phyloP scores from a whole-genome alignment of 2,113 vertebrate genomes.

The Jaculus jaculus region DNA sequence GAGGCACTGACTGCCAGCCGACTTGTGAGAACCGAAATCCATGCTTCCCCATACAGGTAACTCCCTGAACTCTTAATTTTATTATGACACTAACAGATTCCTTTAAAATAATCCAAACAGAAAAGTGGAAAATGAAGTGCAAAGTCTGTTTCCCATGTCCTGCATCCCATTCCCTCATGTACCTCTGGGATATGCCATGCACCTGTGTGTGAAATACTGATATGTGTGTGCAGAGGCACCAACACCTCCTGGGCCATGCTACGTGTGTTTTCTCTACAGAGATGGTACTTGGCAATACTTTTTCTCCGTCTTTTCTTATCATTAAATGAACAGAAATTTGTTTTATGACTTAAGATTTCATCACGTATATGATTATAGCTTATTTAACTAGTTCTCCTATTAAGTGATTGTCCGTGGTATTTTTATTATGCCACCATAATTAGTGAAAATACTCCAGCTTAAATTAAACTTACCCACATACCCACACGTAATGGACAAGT shows the following conservation, averaged over 20 bases:
- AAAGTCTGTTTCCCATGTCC: background rate
- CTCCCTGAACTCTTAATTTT: fast-evolving
- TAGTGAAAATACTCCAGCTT: background rate
- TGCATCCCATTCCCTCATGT: background rate
- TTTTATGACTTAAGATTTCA: background rate
- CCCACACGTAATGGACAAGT: background rate
- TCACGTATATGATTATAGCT: background rate
- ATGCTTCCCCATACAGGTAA: constrained; percentile 95
- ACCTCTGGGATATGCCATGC: background rate
- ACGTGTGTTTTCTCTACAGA: too few species aligned
- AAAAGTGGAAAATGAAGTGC: background rate
- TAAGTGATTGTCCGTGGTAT: too few species aligned
- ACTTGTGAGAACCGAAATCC: constrained; percentile 87
- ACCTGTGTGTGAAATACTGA: too few species aligned
- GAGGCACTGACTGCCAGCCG: constrained; percentile 82
- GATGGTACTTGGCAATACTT: background rate
- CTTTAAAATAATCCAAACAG: background rate
- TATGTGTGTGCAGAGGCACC: background rate
- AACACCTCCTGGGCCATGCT: background rate
- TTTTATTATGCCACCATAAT: background rate
- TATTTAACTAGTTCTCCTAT: background rate
- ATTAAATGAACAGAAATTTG: background rate
- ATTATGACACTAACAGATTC: background rate
- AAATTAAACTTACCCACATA: background rate
- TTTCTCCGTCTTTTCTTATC: background rate